Conservation (phyloP, 2,888 invertebrate species). For the Amphimallon solstitiale region DNA sequence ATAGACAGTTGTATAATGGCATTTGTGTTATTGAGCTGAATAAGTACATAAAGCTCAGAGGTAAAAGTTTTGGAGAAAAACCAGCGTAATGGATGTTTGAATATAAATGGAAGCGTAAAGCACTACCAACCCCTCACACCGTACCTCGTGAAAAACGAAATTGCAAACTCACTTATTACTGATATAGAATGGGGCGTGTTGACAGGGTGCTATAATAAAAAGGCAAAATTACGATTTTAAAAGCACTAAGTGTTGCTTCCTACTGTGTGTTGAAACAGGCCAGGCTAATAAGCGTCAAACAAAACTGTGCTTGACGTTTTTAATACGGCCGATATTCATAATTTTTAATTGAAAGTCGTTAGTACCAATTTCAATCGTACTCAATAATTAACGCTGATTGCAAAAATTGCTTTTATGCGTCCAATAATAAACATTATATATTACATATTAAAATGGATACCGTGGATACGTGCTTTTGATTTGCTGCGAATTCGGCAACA, state of each 20-base stretch:
- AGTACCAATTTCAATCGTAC: neutral
- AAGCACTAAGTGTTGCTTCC: conserved; percentile 21
- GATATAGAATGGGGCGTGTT: conserved; percentile 38
- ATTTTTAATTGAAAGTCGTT: neutral
- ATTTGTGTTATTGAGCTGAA: conserved; percentile 1
- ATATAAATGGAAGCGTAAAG: conserved; percentile 17
- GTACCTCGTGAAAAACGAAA: conserved; percentile 20
- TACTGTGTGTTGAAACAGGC: conserved; percentile 7
- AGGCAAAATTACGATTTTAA: conserved; percentile 37
- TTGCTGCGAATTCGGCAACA: no score
- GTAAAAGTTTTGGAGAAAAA: conserved; percentile 17
- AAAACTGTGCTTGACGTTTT: conserved; percentile 13
- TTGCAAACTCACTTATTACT: conserved; percentile 35
- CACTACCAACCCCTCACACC: conserved; percentile 14
- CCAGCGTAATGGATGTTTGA: conserved; percentile 21
- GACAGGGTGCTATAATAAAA: conserved; percentile 39
- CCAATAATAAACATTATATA: neutral
- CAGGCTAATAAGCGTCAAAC: conserved; percentile 9
- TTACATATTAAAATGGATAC: no score
- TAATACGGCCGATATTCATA: conserved; percentile 20
- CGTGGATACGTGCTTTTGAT: no score
- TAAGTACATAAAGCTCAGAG: conserved; percentile 5
- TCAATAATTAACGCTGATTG: neutral
- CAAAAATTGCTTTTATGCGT: neutral
- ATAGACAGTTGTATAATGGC: neutral